Evolutionary conservation across 2,888 invertebrate species (phyloP), one percentile per base, ranked within the genome.

Genomic region (Synergus itoensis): DNA sequence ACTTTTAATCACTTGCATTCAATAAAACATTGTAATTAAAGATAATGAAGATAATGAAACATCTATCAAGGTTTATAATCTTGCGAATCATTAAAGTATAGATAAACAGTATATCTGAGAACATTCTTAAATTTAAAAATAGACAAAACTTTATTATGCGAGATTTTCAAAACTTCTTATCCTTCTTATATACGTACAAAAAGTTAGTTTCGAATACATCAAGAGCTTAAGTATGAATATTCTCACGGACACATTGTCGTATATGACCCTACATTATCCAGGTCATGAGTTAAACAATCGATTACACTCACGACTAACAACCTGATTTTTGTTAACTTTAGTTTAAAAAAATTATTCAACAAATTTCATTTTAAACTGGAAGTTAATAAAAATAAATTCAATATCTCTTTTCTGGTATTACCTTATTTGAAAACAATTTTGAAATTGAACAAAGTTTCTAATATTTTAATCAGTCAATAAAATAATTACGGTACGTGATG

Each of bases 211-310:
- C 45, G 45, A 62, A 43, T 21, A 76, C 36, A 36, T n/a, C 45
- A 64, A 28, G 45, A 79, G 60, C 48, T 53, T 8, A 62, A 12
- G 18, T 40, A 45, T 65, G 69, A 14, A 62, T 57, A 65, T 79
- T 57, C 65, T 73, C 48, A 77, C 73, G 12, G 16, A 82, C 82
- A 84, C 77, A 73, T 36, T 48, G 69, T 73, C 48, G 53, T 36
- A 28, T 53, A 73, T 53, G 73, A 53, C 73, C 73, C 73, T 53
- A 36, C 36, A 53, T 73, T 73, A 73, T 40, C 40, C 73, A 73
- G 73, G 73, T 73, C 73, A 53, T 53, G n/a, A 73, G 73, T 73
- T 73, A 48, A 36, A 73, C 14, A 53, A 73, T 73, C 73, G 73
- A 73, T 73, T 53, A 48, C 48, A 28, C 16, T 53, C 36, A 73